A percentile compares a stretch with the other conserved stretches of the same genome.
Conservation (phyloP, 2,888 invertebrate genomes). For the Omphaloscelis lunosa region DNA sequence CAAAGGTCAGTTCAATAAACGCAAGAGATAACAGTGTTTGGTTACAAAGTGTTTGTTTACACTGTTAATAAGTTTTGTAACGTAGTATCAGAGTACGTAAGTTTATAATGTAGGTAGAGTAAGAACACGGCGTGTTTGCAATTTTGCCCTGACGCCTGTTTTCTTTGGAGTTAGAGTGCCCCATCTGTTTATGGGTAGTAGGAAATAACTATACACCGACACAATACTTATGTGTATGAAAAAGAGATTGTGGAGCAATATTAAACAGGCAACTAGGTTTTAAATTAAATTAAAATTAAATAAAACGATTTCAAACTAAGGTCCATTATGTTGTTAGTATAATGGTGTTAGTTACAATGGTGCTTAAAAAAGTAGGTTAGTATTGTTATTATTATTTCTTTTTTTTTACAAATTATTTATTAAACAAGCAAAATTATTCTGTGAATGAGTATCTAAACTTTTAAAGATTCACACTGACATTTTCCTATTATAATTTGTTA, state of each 20-base stretch:
- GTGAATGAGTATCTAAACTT: too few relatives aligned
- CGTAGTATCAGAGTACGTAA: not conserved
- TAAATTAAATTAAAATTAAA: too few relatives aligned
- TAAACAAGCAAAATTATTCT: not conserved
- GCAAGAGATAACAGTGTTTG: constrained; percentile 63
- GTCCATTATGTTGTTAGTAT: too few relatives aligned
- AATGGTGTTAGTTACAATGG: too few relatives aligned
- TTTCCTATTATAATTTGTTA: not conserved
- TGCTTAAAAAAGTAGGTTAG: too few relatives aligned
- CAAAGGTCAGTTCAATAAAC: constrained; percentile 65
- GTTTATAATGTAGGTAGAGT: not conserved
- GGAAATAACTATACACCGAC: constrained; percentile 11
- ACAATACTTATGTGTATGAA: not conserved
- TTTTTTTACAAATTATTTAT: too few relatives aligned
- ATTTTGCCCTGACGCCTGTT: constrained; percentile 15
- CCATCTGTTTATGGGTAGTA: constrained; percentile 2
- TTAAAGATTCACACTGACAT: not conserved
- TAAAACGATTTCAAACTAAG: too few relatives aligned
- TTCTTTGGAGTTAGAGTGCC: constrained; percentile 22
- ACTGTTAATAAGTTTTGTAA: constrained; percentile 21
- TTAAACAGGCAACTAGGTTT: not conserved
- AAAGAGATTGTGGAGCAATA: constrained; percentile 8
- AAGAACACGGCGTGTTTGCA: not conserved
- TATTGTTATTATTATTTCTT: too few relatives aligned
- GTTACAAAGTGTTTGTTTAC: constrained; percentile 61